Base-by-base conservation (phyloP, 2,797 vertebrate species). In the Tapera naevia region DNA sequence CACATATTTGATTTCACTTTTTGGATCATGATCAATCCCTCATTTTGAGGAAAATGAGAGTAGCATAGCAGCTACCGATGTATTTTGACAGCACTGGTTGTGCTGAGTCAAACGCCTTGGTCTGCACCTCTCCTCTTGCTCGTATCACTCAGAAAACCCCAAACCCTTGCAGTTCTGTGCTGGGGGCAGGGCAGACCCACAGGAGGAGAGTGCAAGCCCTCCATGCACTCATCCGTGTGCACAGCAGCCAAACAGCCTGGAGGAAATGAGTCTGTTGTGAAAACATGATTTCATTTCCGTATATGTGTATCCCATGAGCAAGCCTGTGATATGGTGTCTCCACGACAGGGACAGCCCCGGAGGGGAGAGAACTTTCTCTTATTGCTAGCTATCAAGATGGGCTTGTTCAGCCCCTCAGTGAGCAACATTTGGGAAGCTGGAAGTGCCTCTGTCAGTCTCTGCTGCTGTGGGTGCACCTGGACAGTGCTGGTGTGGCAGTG, bases 251-350 rank as follows among this genome's bases (percentile, higher is more conserved):
- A 95, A 62, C 21, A 11, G 45, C 48, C 66, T 1, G 4, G 43
- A 86, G 95, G 94, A 94, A 94, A 95, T 56, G 89, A 91, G 80
- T 9, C 8, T 1, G 0, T 88, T 84, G 73, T 28, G 80, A 33
- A 89, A 94, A 89, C 87, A 92, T 81, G 79, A 96, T 58, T 94
- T 96, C 39, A 86, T 81, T 91, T 93, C 89, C 86, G 27, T 50
- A 23, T 64, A 5, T 4, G 56, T 39, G 50, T 41, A 37, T 81
- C 64, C 76, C 70, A 90, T 37, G 91, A 6, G 69, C 2, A 0
- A 22, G 86, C 25, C 39, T 51, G 53, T 0, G 19, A 89, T 13
- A 61, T 0, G 1, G 61, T 3, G 65, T 72, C 56, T 28, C 72
- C 3, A 4, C 2, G 6, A 39, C 9, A 39, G 87, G 85, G 66